Percentiles rank a stretch among this genome's conserved stretches.
Evolutionary conservation across 2,113 vertebrate species (phyloP).

Genomic region (Oryzias woworae): DNA sequence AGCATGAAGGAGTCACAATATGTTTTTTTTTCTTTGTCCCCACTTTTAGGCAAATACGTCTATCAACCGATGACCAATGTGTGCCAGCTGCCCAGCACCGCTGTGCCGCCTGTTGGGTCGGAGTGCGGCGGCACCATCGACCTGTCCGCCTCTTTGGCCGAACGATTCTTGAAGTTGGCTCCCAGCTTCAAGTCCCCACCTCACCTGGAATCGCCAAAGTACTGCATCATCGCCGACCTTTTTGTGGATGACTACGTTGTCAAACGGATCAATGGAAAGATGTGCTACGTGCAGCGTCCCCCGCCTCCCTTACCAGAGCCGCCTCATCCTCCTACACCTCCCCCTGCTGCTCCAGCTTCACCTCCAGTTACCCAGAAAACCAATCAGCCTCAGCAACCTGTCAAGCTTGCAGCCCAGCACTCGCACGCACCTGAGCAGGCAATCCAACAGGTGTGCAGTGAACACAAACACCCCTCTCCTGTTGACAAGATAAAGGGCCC

Average conservation of each 20-base stretch:
- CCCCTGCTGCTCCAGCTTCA: conserved; percentile 27
- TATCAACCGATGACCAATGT: conserved; percentile 98
- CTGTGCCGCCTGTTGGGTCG: conserved; percentile 81
- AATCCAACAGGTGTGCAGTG: conserved; percentile 23
- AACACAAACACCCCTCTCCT: conserved; percentile 57
- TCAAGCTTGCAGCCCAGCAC: conserved; percentile 22
- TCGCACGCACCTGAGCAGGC: conserved; percentile 31
- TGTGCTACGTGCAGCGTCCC: conserved; percentile 96
- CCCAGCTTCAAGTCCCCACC: conserved; percentile 90
- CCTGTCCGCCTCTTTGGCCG: conserved; percentile 87
- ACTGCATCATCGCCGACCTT: conserved; percentile 93
- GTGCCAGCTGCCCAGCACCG: conserved; percentile 91
- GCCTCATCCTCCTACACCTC: conserved; percentile 51
- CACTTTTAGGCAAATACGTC: conserved; percentile 88
- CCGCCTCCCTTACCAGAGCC: conserved; percentile 63
- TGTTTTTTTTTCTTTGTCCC: background rate
- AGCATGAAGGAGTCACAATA: background rate
- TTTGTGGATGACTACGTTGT: conserved; percentile 96
- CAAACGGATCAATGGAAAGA: conserved; percentile 96
- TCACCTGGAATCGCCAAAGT: conserved; percentile 86
- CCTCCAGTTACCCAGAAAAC: conserved; percentile 32
- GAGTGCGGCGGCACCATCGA: conserved; percentile 86
- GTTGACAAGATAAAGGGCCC: conserved; percentile 82
- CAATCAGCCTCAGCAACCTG: conserved; percentile 20
- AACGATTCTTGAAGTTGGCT: conserved; percentile 91